These are phyloP conservation scores for Petrophora chlorosata DNA, from an alignment of 2,888 invertebrate genomes.

Conservation along the genomic window DNA sequence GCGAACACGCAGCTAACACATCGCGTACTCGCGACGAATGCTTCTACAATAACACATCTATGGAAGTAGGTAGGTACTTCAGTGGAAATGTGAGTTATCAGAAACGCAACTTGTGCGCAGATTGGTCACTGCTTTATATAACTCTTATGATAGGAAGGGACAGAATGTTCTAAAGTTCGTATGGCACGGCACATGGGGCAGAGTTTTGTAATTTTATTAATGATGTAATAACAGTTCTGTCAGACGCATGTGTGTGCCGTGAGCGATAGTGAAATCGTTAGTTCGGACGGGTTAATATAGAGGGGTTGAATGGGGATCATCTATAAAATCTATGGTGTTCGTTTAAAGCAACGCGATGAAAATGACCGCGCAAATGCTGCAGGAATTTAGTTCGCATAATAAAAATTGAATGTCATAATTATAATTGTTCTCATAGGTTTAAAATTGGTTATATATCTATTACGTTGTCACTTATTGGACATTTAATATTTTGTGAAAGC, in stretches of 20 bases:
- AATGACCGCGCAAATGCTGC: too few species aligned
- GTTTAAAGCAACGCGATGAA: slow-evolving; percentile 42
- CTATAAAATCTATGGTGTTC: slow-evolving; percentile 60
- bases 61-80: too few species aligned
- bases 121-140: slow-evolving; percentile 27
- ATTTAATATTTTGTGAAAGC: too few species aligned
- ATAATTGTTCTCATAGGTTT: too few species aligned
- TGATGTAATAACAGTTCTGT: slow-evolving; percentile 83
- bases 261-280: slow-evolving; percentile 82
- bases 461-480: too few species aligned
- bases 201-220: slow-evolving; percentile 84
- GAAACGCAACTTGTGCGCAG: neutral
- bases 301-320: slow-evolving; percentile 71
- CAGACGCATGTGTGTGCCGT: slow-evolving; percentile 80
- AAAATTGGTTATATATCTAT: too few species aligned
- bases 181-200: slow-evolving; percentile 74
- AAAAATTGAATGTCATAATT: too few species aligned
- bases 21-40: too few species aligned
- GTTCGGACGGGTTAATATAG: slow-evolving; percentile 78
- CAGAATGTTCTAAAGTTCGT: slow-evolving; percentile 67
- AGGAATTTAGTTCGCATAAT: too few species aligned
- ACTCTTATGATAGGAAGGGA: slow-evolving; percentile 57
- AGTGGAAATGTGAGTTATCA: neutral
- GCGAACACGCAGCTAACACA: too few species aligned
- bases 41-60: too few species aligned